Evolutionary conservation across 2,888 invertebrate genomes (phyloP).

Genomic region (Stenodema calcarata): DNA sequence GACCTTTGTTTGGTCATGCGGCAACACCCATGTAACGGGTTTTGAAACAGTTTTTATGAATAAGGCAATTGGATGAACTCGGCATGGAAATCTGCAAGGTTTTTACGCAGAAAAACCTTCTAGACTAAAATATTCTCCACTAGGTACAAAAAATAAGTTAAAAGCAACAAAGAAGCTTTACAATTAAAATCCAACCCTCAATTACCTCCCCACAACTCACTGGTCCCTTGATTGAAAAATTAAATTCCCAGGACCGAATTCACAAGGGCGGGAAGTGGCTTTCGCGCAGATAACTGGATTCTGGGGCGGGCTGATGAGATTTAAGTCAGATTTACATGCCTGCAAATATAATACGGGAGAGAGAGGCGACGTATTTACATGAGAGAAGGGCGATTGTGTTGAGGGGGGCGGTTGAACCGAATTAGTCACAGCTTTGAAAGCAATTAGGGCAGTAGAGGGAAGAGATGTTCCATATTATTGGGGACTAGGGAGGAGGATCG

Average conservation of each 20-base stretch:
- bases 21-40: too few relatives aligned
- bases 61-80: too few relatives aligned
- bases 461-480: slow-evolving; percentile 29
- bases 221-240: slow-evolving; percentile 25
- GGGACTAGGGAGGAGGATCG: background rate
- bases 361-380: slow-evolving; percentile 43
- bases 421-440: slow-evolving; percentile 56
- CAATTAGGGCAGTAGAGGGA: slow-evolving; percentile 54
- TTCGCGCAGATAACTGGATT: slow-evolving; percentile 31
- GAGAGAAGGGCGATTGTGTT: slow-evolving; percentile 3
- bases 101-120: too few relatives aligned
- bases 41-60: too few relatives aligned
- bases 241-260: background rate
- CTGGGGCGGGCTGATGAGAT: slow-evolving; percentile 33
- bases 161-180: background rate
- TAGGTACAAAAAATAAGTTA: too few relatives aligned
- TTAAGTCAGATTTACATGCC: slow-evolving; percentile 46
- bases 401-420: background rate
- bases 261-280: slow-evolving; percentile 9
- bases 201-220: slow-evolving; percentile 14
- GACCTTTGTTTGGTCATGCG: too few relatives aligned
- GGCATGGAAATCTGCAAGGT: too few relatives aligned
- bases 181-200: slow-evolving; percentile 2
- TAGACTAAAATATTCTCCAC: too few relatives aligned
- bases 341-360: slow-evolving; percentile 45